Percentiles rank a stretch among this genome's conserved stretches.
phyloP scores from a whole-genome alignment of 2,888 invertebrate genomes.

The Eristalinus sepulchralis region DNA sequence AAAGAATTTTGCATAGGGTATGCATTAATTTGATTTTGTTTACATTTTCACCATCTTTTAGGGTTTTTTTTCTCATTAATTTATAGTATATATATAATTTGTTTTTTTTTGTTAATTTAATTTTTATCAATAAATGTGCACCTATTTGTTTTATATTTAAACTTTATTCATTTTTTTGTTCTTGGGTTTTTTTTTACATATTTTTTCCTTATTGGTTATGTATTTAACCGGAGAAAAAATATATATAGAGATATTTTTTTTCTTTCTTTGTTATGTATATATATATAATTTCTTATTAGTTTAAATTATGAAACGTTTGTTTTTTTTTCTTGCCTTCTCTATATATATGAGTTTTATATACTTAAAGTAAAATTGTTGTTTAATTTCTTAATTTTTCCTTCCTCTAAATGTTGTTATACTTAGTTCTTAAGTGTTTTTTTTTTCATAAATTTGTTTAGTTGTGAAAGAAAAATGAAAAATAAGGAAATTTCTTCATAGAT shows the following conservation, averaged over 20 bases:
- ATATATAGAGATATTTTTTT: conserved; percentile 38
- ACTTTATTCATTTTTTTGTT: conserved; percentile 61
- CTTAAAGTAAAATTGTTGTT: conserved; percentile 44
- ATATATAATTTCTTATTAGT: conserved; percentile 39
- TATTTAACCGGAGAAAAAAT: conserved; percentile 61
- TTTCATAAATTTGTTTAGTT: conserved; percentile 19
- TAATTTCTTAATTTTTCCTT: conserved; percentile 31
- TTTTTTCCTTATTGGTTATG: conserved; percentile 52
- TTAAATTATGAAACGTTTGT: conserved; percentile 71
- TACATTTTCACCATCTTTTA: not conserved
- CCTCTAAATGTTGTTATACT: conserved; percentile 34
- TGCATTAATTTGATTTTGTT: conserved; percentile 2
- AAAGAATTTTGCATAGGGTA: not conserved
- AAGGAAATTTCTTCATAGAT: conserved; percentile 26
- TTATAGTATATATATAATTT: not conserved
- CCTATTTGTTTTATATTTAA: conserved; percentile 61
- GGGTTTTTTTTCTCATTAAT: not conserved
- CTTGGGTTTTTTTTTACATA: conserved; percentile 29
- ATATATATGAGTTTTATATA: conserved; percentile 46
- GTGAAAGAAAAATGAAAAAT: conserved; percentile 12
- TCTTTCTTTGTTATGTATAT: conserved; percentile 17
- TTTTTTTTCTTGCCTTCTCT: conserved; percentile 54
- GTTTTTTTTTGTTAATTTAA: conserved; percentile 50
- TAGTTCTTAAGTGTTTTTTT: conserved; percentile 14
- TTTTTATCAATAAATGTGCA: conserved; percentile 71